Conservation (phyloP, 2,113 vertebrate genomes). For the Sciurus niger region DNA sequence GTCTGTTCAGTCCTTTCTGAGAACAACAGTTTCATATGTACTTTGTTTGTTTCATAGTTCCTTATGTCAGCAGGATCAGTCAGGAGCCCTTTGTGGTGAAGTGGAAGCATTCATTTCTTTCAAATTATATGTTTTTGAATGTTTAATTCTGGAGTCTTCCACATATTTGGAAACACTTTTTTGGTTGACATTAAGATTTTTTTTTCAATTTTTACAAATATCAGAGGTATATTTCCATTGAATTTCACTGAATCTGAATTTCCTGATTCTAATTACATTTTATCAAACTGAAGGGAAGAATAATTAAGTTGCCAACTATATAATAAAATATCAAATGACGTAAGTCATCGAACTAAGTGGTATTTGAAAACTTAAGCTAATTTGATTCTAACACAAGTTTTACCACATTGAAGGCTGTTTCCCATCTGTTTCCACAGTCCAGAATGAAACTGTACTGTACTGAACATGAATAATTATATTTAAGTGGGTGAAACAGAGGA, state of each 20-base stretch:
- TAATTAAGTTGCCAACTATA: not conserved
- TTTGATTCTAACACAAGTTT: conserved; percentile 45
- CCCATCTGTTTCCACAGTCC: conserved; percentile 39
- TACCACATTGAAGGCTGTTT: not conserved
- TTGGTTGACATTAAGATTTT: not conserved
- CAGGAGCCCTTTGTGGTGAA: not conserved
- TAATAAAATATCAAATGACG: conserved; percentile 8
- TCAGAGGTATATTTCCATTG: not conserved
- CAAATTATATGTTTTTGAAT: not conserved
- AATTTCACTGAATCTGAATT: not conserved
- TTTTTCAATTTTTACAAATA: conserved; percentile 13
- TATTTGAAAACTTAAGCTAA: conserved; percentile 49
- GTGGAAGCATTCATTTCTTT: not conserved
- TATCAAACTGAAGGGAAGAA: conserved; percentile 11
- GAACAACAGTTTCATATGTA: not conserved
- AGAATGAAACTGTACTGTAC: not conserved
- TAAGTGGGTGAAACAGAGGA: conserved; percentile 37
- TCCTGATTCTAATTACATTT: conserved; percentile 17
- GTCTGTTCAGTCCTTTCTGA: not conserved
- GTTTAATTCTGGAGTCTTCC: not conserved
- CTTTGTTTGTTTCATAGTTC: not conserved
- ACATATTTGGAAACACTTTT: not conserved
- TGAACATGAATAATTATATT: conserved; percentile 28
- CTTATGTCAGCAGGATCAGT: not conserved
- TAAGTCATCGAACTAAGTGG: not conserved